These are phyloP conservation scores for Coregonus suidteri DNA, from an alignment of 2,797 vertebrate species.

Conservation along the genomic window DNA sequence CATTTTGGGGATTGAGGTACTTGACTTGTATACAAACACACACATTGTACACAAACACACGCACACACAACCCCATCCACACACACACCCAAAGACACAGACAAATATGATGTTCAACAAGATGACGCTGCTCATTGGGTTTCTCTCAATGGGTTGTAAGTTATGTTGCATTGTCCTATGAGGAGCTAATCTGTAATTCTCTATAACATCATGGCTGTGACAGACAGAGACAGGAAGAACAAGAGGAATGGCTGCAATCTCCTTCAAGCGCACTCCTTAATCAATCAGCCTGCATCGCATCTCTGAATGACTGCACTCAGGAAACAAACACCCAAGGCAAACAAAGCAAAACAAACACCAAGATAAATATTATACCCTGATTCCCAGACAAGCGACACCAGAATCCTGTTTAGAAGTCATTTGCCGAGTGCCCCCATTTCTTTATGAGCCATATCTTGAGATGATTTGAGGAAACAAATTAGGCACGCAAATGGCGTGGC, in stretches of 20 bases:
- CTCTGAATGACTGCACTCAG: conserved; percentile 20
- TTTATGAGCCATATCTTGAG: conserved; percentile 60
- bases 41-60: neutral
- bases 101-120: too few relatives aligned
- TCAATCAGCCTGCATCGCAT: conserved; percentile 36
- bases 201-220: conserved; percentile 21
- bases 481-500: conserved; percentile 67
- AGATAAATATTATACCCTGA: conserved; percentile 7
- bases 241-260: conserved; percentile 15
- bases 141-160: neutral
- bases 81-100: neutral
- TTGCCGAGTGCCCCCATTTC: conserved; percentile 25
- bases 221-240: neutral
- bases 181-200: conserved; percentile 12
- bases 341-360: conserved; percentile 30
- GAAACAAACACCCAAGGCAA: conserved; percentile 30
- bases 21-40: too few relatives aligned
- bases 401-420: conserved; percentile 31
- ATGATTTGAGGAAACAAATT: conserved; percentile 76
- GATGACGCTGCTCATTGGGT: neutral
- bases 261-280: conserved; percentile 6
- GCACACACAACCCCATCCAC: neutral
- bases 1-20: too few relatives aligned
- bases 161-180: neutral
- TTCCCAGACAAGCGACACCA: conserved; percentile 46